A percentile compares a stretch with the other conserved stretches of the same genome.
Evolutionary conservation across 2,797 vertebrate genomes (phyloP).

Genomic region (Galagoides demidoff): DNA sequence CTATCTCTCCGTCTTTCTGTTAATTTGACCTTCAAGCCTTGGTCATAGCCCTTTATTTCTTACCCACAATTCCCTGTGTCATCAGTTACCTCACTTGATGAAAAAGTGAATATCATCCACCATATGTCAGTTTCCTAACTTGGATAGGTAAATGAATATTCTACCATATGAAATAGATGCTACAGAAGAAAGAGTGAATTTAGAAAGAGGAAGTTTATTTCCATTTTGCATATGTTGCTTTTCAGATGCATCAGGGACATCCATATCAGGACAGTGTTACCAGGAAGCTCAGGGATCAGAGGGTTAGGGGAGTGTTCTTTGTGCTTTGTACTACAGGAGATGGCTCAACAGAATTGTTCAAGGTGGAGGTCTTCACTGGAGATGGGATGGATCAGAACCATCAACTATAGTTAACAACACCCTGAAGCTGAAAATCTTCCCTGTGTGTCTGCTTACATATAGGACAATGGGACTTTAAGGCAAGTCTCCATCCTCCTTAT

Average conservation of each 20-base stretch:
- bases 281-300: no score
- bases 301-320: no score
- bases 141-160: not conserved
- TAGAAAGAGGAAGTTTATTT: not conserved
- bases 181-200: not conserved
- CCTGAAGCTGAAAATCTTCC: no score
- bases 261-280: not conserved
- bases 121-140: not conserved
- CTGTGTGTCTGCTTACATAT: no score
- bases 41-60: not conserved
- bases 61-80: not conserved
- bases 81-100: not conserved
- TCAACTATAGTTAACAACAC: no score
- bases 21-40: not conserved
- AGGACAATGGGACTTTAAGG: no score
- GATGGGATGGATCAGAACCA: no score
- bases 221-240: not conserved
- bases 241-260: not conserved
- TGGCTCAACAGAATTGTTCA: no score
- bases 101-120: not conserved
- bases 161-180: constrained; percentile 3
- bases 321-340: no score
- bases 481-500: no score
- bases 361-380: no score
- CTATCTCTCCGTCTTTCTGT: not conserved